Percentiles rank a stretch among this genome's conserved stretches.
These are phyloP conservation scores for Aspidapion aeneum DNA, from an alignment of 2,888 invertebrate genomes.

Conservation along the genomic window DNA sequence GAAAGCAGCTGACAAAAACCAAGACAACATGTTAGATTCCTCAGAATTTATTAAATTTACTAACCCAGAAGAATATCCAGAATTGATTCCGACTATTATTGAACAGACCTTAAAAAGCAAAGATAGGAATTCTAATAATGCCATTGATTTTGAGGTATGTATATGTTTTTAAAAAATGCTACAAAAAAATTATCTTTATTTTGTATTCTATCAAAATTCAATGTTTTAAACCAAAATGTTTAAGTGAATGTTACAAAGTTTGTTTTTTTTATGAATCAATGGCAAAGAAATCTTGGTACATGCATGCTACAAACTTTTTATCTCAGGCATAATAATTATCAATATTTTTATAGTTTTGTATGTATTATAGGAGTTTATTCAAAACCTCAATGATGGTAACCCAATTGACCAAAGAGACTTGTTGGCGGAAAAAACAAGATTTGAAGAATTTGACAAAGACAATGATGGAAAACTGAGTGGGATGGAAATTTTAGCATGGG, in stretches of 20 bases:
- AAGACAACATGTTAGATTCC: constrained; percentile 70
- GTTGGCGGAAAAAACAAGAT: constrained; percentile 72
- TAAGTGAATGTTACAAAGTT: no score
- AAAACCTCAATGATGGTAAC: constrained; percentile 63
- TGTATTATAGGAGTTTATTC: constrained; percentile 63
- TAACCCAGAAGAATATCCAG: constrained; percentile 89
- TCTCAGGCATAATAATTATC: not conserved
- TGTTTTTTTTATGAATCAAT: no score
- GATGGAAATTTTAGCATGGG: constrained; percentile 83
- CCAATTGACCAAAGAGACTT: constrained; percentile 75
- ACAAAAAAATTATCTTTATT: no score
- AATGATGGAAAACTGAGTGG: constrained; percentile 75
- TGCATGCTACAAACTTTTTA: no score
- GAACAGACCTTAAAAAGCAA: constrained; percentile 82
- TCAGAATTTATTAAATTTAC: constrained; percentile 86
- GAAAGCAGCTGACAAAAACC: constrained; percentile 76
- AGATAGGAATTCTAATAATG: constrained; percentile 81
- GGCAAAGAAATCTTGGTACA: no score
- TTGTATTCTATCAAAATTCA: no score
- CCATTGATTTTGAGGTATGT: constrained; percentile 62
- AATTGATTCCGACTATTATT: constrained; percentile 78
- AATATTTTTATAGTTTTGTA: not conserved
- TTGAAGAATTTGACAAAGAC: constrained; percentile 84
- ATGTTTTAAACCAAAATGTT: no score
- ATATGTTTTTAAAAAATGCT: no score